Evolutionary conservation across 1,140 invertebrate genomes (phyloP).

Genomic region (Teleopsis dalmanni): DNA sequence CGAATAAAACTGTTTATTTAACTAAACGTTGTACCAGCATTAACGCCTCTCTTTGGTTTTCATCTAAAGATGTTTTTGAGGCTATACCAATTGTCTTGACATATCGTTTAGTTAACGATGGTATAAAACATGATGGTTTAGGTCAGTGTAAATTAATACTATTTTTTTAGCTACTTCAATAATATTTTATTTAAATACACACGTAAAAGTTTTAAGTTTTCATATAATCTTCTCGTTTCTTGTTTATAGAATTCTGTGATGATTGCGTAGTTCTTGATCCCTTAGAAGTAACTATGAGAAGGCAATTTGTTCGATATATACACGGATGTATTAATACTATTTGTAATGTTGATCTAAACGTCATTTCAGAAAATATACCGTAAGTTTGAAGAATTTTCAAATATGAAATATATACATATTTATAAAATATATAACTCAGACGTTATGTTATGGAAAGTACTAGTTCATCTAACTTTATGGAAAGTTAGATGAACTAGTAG

Average conservation of each 20-base stretch:
- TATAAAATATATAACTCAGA: too few relatives aligned
- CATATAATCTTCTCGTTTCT: neutral
- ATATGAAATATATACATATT: too few relatives aligned
- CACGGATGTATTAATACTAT: neutral
- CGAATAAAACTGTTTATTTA: too few relatives aligned
- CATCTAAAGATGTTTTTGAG: conserved; percentile 17
- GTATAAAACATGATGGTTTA: neutral
- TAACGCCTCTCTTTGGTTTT: conserved; percentile 7
- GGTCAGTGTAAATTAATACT: neutral
- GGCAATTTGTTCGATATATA: neutral
- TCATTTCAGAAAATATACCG: neutral
- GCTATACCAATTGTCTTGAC: conserved; percentile 21
- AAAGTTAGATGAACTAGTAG: too few relatives aligned
- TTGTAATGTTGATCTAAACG: neutral
- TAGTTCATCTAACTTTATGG: too few relatives aligned
- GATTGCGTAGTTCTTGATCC: conserved; percentile 14
- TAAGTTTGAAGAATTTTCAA: neutral
- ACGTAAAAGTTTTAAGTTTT: neutral
- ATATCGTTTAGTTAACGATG: conserved; percentile 13
- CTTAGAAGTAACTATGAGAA: conserved; percentile 8
- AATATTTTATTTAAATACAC: neutral
- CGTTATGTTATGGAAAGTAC: too few relatives aligned
- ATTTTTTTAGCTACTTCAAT: neutral
- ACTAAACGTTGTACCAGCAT: neutral
- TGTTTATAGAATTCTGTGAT: conserved; percentile 14